Evolutionary conservation across 2,113 vertebrate species (phyloP).

Genomic region (Ciconia stormi): DNA sequence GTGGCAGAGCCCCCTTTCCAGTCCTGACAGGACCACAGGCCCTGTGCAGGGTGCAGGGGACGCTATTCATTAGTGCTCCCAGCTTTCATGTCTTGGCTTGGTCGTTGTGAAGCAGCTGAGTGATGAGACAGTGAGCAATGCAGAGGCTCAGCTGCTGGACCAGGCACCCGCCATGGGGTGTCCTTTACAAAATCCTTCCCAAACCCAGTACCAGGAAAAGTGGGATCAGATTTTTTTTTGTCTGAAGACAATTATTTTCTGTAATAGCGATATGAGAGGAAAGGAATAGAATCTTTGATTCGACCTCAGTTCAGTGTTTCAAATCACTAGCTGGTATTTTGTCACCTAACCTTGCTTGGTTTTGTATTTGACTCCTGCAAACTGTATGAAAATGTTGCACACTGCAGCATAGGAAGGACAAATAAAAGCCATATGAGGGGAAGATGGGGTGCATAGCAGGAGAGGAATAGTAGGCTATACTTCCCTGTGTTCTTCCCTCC

Average conservation of each 20-base stretch:
- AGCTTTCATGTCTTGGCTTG: not conserved
- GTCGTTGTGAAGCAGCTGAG: not conserved
- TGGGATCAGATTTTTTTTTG: not conserved
- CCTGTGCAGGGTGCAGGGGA: not conserved
- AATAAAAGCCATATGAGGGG: not conserved
- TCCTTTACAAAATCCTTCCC: not conserved
- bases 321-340: not conserved
- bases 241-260: not conserved
- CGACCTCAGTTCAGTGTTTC: not conserved
- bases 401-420: not conserved
- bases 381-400: not conserved
- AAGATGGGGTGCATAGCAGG: not conserved
- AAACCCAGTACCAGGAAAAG: not conserved
- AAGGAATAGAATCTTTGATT: not conserved
- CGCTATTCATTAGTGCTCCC: not conserved
- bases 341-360: not conserved
- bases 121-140: not conserved
- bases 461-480: not conserved
- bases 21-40: not conserved
- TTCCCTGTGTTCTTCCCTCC: not conserved
- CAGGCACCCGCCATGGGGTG: fast-evolving
- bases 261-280: not conserved
- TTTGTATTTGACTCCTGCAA: not conserved
- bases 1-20: not conserved
- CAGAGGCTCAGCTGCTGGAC: not conserved